Base-by-base conservation (phyloP, 2,888 invertebrate species). In the Epinotia nisella region DNA sequence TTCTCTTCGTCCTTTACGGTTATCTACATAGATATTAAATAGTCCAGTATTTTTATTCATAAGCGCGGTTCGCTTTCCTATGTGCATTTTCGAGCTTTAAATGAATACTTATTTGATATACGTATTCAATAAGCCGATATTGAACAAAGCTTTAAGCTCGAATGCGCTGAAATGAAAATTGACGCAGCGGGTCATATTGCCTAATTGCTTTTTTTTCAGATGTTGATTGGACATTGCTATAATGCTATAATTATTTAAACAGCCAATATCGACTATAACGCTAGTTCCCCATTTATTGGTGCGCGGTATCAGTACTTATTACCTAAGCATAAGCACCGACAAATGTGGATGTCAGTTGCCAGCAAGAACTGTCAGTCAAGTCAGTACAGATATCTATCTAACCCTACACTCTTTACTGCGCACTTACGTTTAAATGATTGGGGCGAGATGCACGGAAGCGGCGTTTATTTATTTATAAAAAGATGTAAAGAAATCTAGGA, bases 1-100 rank as follows among this genome's bases (percentile, higher is more conserved):
- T 75, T 74, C 69, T 70, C 64, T 76, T 76, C 72, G 76, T 77
- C 73, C 75, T 75, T 75, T 70, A 45, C 66, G 19, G 56, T 66
- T 69, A 73, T 68, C 62, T 73, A 68, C 73, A 73, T 73, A 64
- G 68, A 73, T 73, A 73, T 72, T 72, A 72, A 67, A 72, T 72
- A 67, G 61, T 61, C 55, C 29, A 19, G 45, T 55, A 45, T 66
- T 71, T 66, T 71, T 71, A 61, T 72, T 61, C 55, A 35, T 55
- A 67, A 55, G 55, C n/a, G 19, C 13, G 29, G 29, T 29, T 29
- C 29, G 10, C 5, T 49, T 45, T 19, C 49, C 19, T 49, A 39
- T 56, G 56, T 49, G 10, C 15, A 51, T 24, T 3, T 29, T 13
- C 13, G 1, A 17, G 29, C 17, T 55, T 61, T 55, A 13, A 61